These are phyloP conservation scores for Hypercompe scribonia DNA, from an alignment of 2,888 invertebrate genomes.

Conservation along the genomic window DNA sequence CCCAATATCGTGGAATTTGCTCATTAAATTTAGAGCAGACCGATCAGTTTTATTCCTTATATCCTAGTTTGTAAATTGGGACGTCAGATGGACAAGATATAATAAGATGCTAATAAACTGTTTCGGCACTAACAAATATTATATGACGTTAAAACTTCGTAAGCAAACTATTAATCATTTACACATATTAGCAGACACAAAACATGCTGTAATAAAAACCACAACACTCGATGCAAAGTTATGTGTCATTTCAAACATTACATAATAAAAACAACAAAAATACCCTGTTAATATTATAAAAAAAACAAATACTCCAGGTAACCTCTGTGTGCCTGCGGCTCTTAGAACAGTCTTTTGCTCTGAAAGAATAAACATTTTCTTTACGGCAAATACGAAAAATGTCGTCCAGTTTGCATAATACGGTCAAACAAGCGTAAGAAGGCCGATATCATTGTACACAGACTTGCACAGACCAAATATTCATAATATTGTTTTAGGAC, in stretches of 20 bases:
- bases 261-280: constrained; percentile 27
- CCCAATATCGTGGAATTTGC: neutral
- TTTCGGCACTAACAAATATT: neutral
- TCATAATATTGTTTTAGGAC: constrained; percentile 74
- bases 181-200: too few species aligned
- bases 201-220: neutral
- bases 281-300: neutral
- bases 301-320: constrained; percentile 29
- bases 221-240: neutral
- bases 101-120: neutral
- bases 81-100: neutral
- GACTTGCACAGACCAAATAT: constrained; percentile 57
- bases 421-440: constrained; percentile 26
- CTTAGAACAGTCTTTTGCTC: constrained; percentile 38
- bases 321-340: constrained; percentile 31
- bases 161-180: neutral
- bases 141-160: neutral
- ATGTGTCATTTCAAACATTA: neutral
- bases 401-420: constrained; percentile 49
- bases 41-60: neutral
- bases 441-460: constrained; percentile 47
- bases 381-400: constrained; percentile 39
- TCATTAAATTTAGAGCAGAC: too few species aligned
- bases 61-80: neutral
- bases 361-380: constrained; percentile 40